Conservation (phyloP, 2,797 vertebrate genomes). For the Pantherophis alleghaniensis region DNA sequence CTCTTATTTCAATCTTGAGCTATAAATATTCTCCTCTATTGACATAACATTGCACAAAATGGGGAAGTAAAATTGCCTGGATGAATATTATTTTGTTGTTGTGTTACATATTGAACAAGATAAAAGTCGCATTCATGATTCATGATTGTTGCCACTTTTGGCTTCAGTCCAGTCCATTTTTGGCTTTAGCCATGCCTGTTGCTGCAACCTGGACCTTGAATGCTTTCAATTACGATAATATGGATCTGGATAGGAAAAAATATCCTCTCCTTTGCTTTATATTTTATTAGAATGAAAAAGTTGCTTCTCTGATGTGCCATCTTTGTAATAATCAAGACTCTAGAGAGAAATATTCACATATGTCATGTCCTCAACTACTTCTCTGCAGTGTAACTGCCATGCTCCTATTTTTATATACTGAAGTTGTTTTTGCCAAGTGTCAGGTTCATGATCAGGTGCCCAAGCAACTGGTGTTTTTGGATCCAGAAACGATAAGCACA, state of each 20-base stretch:
- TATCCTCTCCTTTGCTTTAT: not conserved
- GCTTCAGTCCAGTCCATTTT: not conserved
- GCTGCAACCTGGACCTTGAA: not conserved
- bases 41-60: not conserved
- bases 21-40: not conserved
- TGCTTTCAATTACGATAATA: not conserved
- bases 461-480: not conserved
- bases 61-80: not conserved
- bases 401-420: not conserved
- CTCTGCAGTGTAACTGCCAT: not conserved
- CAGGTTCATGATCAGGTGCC: not conserved
- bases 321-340: not conserved
- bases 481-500: not conserved
- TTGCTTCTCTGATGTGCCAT: not conserved
- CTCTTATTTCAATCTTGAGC: not conserved
- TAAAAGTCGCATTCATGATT: not conserved
- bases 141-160: not conserved
- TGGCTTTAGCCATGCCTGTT: not conserved
- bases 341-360: not conserved
- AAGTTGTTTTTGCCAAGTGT: not conserved
- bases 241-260: not conserved
- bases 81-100: slow-evolving; percentile 5
- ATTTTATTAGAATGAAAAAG: not conserved
- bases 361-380: not conserved
- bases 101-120: not conserved